Conservation (phyloP, 1,140 invertebrate species). For the Dinothrombium tinctorium region DNA sequence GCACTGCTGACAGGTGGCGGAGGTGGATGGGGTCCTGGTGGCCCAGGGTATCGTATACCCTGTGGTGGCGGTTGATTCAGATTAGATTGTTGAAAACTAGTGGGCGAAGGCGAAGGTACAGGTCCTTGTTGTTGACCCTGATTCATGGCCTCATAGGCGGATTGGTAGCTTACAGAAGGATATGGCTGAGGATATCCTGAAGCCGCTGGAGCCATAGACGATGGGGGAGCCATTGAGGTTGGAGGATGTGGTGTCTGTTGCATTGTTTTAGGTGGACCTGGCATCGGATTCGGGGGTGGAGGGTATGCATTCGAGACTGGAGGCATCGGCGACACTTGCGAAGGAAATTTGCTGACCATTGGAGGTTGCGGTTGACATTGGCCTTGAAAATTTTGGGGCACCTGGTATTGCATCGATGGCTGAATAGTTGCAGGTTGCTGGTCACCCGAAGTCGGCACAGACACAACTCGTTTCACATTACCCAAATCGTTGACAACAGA, state of each 20-base stretch:
- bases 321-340: too few species aligned
- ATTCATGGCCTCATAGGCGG: too few species aligned
- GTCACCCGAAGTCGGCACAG: too few species aligned
- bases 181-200: too few species aligned
- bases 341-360: too few species aligned
- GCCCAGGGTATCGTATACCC: neutral
- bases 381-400: neutral
- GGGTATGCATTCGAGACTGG: neutral
- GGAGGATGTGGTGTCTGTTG: neutral
- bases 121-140: too few species aligned
- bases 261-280: neutral
- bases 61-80: neutral
- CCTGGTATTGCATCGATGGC: slow-evolving; percentile 2
- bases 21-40: neutral
- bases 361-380: neutral
- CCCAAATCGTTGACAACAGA: too few species aligned
- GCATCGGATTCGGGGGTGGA: neutral
- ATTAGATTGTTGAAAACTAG: neutral
- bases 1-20: too few species aligned
- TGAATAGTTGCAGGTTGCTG: slow-evolving; percentile 4
- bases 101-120: too few species aligned
- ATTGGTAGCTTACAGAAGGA: too few species aligned
- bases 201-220: too few species aligned
- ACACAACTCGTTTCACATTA: too few species aligned
- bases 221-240: neutral